Percentiles rank a stretch among this genome's conserved stretches.
Evolutionary conservation across 2,888 invertebrate species (phyloP).

Genomic region (Caenorhabditis sp.): DNA sequence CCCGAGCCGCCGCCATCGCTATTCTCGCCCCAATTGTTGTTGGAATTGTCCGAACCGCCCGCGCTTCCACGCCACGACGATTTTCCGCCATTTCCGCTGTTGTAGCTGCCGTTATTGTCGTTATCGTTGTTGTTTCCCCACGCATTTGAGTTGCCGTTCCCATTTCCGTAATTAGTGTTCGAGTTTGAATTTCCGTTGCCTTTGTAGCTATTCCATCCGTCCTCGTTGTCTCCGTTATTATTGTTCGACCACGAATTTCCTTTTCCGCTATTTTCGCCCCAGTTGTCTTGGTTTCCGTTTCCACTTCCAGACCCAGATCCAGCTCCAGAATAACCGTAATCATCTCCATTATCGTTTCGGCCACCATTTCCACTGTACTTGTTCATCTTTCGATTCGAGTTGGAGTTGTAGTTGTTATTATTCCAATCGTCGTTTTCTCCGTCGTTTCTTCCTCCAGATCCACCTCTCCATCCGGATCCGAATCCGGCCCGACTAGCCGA

Average conservation of each 20-base stretch:
- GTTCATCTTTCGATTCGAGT: constrained; percentile 21
- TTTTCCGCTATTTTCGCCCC: constrained; percentile 1
- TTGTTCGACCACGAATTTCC: too few species aligned
- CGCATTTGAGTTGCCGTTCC: constrained; percentile 9
- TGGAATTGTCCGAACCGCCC: not conserved
- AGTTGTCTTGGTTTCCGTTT: constrained; percentile 23
- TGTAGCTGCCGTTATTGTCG: not conserved
- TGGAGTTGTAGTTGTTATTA: constrained; percentile 9
- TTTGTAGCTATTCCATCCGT: not conserved
- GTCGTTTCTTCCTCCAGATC: constrained; percentile 16
- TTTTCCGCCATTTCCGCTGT: not conserved
- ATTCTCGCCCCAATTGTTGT: not conserved
- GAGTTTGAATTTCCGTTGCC: constrained; percentile 5
- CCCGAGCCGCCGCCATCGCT: not conserved
- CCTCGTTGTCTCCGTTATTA: constrained; percentile 3
- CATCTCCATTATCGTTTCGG: constrained; percentile 23
- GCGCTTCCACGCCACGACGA: not conserved
- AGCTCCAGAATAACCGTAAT: constrained; percentile 2
- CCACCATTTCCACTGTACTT: constrained; percentile 32
- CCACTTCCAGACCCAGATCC: not conserved
- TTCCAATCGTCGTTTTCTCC: constrained; percentile 44
- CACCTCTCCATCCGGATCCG: constrained; percentile 18
- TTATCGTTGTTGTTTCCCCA: not conserved
- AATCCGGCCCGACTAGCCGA: constrained; percentile 25
- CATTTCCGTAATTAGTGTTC: constrained; percentile 1